Evolutionary conservation across 2,797 vertebrate species (phyloP), one percentile per base, ranked within the genome.

Genomic region (Chloroceryle inda): DNA sequence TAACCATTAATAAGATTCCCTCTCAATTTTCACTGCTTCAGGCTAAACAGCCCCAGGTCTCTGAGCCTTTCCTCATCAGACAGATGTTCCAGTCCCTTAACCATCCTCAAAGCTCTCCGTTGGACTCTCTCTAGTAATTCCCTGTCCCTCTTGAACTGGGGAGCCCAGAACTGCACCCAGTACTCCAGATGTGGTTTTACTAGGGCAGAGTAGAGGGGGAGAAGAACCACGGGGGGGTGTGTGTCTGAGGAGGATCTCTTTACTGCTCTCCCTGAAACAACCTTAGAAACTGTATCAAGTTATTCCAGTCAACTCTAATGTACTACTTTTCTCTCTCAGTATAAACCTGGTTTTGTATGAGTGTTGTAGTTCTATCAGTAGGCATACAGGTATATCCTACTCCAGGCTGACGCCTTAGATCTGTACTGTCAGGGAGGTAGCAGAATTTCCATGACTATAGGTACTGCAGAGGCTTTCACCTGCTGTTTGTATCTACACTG

Each of bases 401-500:
- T 62, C n/a, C n/a, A 7, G 4, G 9, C 40, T 74, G 59, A 66
- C 77, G n/a, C 55, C 23, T 42, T 33, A 44, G 21, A 24, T 61
- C 15, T 53, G 18, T 23, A 4, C 5, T 22, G 3, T 23, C 13
- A 5, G 12, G 29, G 49, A 37, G 6, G 52, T 20, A 59, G 20
- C 27, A 37, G 64, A n/a, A 18, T 66, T 89, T 64, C 55, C 8
- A 3, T 33, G 16, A 4, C 2, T 81, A 11, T 19, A 20, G 55
- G 22, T 80, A 35, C 47, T 8, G 6, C 5, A 18, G 67, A 17
- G n/a, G 16, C 59, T 76, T 62, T 85, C 44, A 9, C 15, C 56
- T 3, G 0, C 0, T 35, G 0, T 82, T 85, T 81, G 23, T 75
- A n/a, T 74, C 19, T 4, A 4, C 2, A 0, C 26, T 82, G 18